Conservation (phyloP, 2,797 vertebrate species). For the Urocyon cinereoargenteus region DNA sequence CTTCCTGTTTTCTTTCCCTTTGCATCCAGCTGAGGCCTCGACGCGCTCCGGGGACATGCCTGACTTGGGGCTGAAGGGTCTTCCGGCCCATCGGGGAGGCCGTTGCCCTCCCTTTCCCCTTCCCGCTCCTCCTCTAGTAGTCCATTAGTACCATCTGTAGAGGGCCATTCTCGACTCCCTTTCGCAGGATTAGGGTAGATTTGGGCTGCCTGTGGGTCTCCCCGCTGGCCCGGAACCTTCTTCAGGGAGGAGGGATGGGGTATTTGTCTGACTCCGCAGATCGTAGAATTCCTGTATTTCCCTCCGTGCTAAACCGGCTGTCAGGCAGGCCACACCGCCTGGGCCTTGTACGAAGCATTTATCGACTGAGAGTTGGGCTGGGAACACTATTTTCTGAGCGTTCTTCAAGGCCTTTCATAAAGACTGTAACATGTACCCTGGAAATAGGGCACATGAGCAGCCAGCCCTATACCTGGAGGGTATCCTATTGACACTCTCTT, state of each 20-base stretch:
- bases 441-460: neutral
- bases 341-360: neutral
- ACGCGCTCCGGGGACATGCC: neutral
- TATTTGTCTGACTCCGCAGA: neutral
- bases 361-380: neutral
- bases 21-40: neutral
- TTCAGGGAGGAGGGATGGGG: neutral
- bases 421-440: neutral
- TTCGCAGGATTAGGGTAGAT: neutral
- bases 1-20: neutral
- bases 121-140: neutral
- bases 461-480: neutral
- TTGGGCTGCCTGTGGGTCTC: neutral
- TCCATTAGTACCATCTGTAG: neutral
- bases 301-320: neutral
- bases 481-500: neutral
- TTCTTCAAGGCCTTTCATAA: neutral
- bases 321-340: neutral
- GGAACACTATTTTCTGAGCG: slow-evolving; percentile 35
- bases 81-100: neutral
- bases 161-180: neutral
- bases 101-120: neutral
- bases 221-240: neutral
- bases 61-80: neutral
- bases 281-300: neutral